These are phyloP conservation scores for Cecidostiba fungosa DNA, from an alignment of 2,888 invertebrate species.

Conservation along the genomic window DNA sequence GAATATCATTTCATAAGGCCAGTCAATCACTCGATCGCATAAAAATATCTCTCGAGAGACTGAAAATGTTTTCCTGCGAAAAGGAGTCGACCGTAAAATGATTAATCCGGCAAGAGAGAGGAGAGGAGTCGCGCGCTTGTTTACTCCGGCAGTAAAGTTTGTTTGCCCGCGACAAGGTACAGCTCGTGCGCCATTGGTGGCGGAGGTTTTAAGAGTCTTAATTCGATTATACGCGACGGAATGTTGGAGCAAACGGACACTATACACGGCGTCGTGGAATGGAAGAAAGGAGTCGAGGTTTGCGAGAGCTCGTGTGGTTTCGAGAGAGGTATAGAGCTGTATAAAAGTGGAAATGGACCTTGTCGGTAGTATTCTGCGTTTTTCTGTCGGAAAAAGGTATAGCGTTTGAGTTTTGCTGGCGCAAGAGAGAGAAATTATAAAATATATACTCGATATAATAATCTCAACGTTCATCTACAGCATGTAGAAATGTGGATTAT, in stretches of 20 bases:
- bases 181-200: slow-evolving; percentile 23
- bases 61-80: slow-evolving; percentile 5
- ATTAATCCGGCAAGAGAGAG: slow-evolving; percentile 45
- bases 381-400: background rate
- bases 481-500: too few relatives aligned
- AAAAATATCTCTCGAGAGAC: slow-evolving; percentile 26
- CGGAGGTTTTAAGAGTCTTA: slow-evolving; percentile 41
- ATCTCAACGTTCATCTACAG: too few relatives aligned
- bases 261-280: background rate
- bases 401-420: background rate
- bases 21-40: slow-evolving; percentile 47
- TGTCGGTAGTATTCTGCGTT: background rate
- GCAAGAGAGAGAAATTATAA: background rate
- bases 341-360: background rate
- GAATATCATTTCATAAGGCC: slow-evolving; percentile 55
- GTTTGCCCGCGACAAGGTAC: slow-evolving; percentile 17
- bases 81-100: slow-evolving; percentile 52
- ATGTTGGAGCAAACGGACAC: background rate
- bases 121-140: slow-evolving; percentile 24
- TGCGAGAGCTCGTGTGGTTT: background rate
- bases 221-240: slow-evolving; percentile 42
- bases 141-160: slow-evolving; percentile 50
- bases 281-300: slow-evolving; percentile 16
- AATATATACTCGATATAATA: too few relatives aligned
- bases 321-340: background rate